phyloP scores from a whole-genome alignment of 2,888 invertebrate species.

The Dorcus hopei region DNA sequence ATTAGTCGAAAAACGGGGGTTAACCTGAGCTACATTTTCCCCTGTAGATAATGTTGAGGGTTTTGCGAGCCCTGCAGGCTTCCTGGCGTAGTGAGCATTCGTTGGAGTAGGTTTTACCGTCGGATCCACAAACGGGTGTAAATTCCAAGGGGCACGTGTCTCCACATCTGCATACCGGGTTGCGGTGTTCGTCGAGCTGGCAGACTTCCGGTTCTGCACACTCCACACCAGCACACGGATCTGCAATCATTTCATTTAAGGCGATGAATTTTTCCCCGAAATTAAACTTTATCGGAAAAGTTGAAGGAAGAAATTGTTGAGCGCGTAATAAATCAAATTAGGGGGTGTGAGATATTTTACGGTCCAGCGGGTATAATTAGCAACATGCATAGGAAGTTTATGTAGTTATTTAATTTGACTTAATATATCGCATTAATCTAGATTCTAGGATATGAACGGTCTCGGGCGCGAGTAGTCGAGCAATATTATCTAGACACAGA shows the following conservation, averaged over 20 bases:
- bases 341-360: too few relatives aligned
- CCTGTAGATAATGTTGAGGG: conserved; percentile 73
- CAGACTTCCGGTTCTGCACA: conserved; percentile 80
- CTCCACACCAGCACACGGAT: conserved; percentile 77
- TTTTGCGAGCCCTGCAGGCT: conserved; percentile 71
- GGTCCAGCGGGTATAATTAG: too few relatives aligned
- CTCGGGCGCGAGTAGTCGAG: conserved; percentile 1
- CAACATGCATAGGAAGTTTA: conserved; percentile 3
- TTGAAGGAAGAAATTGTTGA: too few relatives aligned
- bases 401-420: conserved; percentile 19
- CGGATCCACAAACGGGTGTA: conserved; percentile 72
- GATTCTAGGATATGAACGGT: neutral
- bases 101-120: conserved; percentile 78
- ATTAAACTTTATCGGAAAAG: too few relatives aligned
- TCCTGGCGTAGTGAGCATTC: conserved; percentile 80
- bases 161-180: conserved; percentile 77
- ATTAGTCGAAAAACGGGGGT: neutral
- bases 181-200: conserved; percentile 74
- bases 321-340: too few relatives aligned
- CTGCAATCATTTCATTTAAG: conserved; percentile 51
- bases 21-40: conserved; percentile 80
- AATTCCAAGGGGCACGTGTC: conserved; percentile 74
- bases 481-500: conserved; percentile 14
- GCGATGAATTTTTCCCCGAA: too few relatives aligned
- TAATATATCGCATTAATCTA: conserved; percentile 12